These are phyloP conservation scores for Neuroterus valhalla DNA, from an alignment of 1,140 invertebrate genomes.

Conservation along the genomic window DNA sequence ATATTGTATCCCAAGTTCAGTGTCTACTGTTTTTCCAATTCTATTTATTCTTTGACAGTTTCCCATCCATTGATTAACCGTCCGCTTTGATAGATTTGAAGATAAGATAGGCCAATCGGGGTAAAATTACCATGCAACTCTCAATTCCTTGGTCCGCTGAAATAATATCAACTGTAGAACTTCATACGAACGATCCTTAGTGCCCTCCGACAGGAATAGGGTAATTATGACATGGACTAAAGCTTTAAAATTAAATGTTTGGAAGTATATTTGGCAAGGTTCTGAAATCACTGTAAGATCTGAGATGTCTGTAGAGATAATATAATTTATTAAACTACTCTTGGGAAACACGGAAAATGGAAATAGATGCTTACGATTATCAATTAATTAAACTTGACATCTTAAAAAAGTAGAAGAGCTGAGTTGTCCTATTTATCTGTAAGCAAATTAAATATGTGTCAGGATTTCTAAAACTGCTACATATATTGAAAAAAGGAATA, in stretches of 20 bases:
- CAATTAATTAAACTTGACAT: neutral
- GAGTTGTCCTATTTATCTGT: neutral
- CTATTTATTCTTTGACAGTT: slow-evolving; percentile 89
- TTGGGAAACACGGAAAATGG: neutral
- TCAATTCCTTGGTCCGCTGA: slow-evolving; percentile 90
- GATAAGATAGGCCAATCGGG: slow-evolving; percentile 98
- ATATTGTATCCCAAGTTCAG: slow-evolving; percentile 57
- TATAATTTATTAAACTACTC: slow-evolving; percentile 25
- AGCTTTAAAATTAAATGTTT: neutral
- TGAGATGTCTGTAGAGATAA: neutral
- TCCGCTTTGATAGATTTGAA: slow-evolving; percentile 92
- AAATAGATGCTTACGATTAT: neutral
- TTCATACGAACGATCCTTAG: too few species aligned
- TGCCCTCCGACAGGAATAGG: too few species aligned
- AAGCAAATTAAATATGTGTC: neutral
- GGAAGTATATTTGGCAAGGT: neutral
- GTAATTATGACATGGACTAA: neutral
- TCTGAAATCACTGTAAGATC: neutral
- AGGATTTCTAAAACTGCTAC: too few species aligned
- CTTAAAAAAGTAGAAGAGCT: neutral
- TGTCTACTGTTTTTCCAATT: slow-evolving; percentile 75
- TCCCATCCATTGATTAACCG: slow-evolving; percentile 95
- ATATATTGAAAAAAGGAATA: too few species aligned
- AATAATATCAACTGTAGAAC: slow-evolving; percentile 94
- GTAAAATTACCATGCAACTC: slow-evolving; percentile 91